phyloP scores from a whole-genome alignment of 2,113 vertebrate species.

The Caranx ignobilis region DNA sequence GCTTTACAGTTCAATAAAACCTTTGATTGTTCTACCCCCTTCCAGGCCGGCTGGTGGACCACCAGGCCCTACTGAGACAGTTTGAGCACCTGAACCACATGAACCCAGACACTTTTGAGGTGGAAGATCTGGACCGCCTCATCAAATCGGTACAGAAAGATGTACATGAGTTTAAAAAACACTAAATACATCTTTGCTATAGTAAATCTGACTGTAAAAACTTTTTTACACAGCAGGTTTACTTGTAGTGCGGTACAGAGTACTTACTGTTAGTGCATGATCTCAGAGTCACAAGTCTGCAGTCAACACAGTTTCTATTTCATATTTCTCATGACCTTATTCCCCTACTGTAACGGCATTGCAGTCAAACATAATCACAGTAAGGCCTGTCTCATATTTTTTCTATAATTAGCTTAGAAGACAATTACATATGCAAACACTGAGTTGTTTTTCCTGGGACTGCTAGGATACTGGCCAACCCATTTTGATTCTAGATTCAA shows the following conservation, averaged over 20 bases:
- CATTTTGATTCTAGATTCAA: not conserved
- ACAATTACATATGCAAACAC: slow-evolving; percentile 18
- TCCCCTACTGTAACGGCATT: not conserved
- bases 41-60: slow-evolving; percentile 82
- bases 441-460: not conserved
- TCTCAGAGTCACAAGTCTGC: not conserved
- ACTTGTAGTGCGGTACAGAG: too few species aligned
- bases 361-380: slow-evolving; percentile 21
- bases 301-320: not conserved
- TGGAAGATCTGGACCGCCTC: slow-evolving; percentile 92
- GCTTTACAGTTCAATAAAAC: not conserved
- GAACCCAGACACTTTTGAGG: slow-evolving; percentile 94
- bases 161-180: too few species aligned
- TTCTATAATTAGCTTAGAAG: slow-evolving; percentile 1
- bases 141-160: slow-evolving; percentile 88
- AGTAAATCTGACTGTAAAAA: too few species aligned
- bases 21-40: not conserved
- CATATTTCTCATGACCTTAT: not conserved
- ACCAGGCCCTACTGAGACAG: slow-evolving; percentile 91
- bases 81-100: slow-evolving; percentile 94
- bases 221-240: too few species aligned
- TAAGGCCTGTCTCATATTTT: not conserved
- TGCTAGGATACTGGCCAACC: not conserved
- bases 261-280: too few species aligned
- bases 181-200: too few species aligned